Evolutionary conservation across 1,140 invertebrate species (phyloP).

Genomic region (Drosophila nigromelanica): DNA sequence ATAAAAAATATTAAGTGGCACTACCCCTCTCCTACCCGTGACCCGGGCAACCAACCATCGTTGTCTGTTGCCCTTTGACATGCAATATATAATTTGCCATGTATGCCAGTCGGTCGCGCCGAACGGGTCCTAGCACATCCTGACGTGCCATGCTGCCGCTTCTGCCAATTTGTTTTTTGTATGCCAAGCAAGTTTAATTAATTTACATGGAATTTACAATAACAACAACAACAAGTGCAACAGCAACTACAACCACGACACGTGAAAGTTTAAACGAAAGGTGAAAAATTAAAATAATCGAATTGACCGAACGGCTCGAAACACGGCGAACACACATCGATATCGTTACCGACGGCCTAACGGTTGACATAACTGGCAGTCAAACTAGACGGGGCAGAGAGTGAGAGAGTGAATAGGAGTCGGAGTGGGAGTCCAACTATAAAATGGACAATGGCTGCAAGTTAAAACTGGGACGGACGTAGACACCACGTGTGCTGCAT

Average conservation of each 20-base stretch:
- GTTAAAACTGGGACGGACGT: slow-evolving; percentile 30
- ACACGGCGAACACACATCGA: slow-evolving; percentile 36
- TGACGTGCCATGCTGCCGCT: slow-evolving; percentile 45
- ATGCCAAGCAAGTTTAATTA: slow-evolving; percentile 80
- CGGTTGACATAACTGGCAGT: slow-evolving; percentile 58
- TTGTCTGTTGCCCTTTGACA: slow-evolving; percentile 79
- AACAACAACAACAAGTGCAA: slow-evolving; percentile 51
- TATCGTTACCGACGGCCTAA: slow-evolving; percentile 46
- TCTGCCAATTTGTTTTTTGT: slow-evolving; percentile 70
- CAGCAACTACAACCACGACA: slow-evolving; percentile 59
- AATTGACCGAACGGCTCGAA: slow-evolving; percentile 67
- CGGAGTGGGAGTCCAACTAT: background rate
- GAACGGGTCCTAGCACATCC: slow-evolving; percentile 37
- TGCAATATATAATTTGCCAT: slow-evolving; percentile 78
- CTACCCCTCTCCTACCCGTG: slow-evolving; percentile 13
- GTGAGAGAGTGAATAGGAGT: background rate
- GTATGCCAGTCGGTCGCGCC: slow-evolving; percentile 52
- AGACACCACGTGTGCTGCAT: slow-evolving; percentile 52
- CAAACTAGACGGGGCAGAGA: slow-evolving; percentile 31
- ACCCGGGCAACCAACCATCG: slow-evolving; percentile 24
- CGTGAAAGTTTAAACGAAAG: slow-evolving; percentile 79
- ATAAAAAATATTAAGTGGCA: slow-evolving; percentile 83
- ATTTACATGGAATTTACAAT: slow-evolving; percentile 82
- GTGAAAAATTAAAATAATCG: slow-evolving; percentile 80
- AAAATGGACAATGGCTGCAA: slow-evolving; percentile 19